Conservation (phyloP, 1,140 invertebrate species). For the Hirudo medicinalis region DNA sequence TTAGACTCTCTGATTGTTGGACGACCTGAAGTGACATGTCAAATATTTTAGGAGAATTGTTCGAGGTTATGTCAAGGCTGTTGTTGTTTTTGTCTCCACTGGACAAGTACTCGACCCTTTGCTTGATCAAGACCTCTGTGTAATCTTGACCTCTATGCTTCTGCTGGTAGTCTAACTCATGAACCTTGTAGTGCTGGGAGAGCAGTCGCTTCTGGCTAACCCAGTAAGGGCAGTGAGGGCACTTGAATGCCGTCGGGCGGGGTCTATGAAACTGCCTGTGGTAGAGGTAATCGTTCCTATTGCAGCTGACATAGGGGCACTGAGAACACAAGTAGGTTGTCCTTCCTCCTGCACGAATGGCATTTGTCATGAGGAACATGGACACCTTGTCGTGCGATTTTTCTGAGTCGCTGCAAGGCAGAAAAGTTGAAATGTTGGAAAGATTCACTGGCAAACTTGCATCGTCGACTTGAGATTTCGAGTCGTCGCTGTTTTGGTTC, state of each 20-base stretch:
- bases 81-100: too few relatives aligned
- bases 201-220: slow-evolving; percentile 64
- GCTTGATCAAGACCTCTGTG: background rate
- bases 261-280: slow-evolving; percentile 71
- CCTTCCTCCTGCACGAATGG: slow-evolving; percentile 11
- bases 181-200: slow-evolving; percentile 59
- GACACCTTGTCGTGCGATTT: too few relatives aligned
- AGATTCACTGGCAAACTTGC: background rate
- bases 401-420: background rate
- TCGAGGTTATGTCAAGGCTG: too few relatives aligned
- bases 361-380: slow-evolving; percentile 16
- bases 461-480: background rate
- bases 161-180: background rate
- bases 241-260: slow-evolving; percentile 55
- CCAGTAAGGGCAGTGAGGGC: slow-evolving; percentile 64
- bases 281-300: slow-evolving; percentile 68
- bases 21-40: too few relatives aligned
- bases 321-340: slow-evolving; percentile 56
- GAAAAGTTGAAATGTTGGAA: background rate
- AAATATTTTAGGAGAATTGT: too few relatives aligned
- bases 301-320: slow-evolving; percentile 67
- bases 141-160: background rate
- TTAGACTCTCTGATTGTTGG: too few relatives aligned
- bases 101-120: too few relatives aligned
- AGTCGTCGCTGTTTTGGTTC: background rate